Base-by-base conservation (phyloP, 1,140 invertebrate genomes). In the Neodiprion fabricii region DNA sequence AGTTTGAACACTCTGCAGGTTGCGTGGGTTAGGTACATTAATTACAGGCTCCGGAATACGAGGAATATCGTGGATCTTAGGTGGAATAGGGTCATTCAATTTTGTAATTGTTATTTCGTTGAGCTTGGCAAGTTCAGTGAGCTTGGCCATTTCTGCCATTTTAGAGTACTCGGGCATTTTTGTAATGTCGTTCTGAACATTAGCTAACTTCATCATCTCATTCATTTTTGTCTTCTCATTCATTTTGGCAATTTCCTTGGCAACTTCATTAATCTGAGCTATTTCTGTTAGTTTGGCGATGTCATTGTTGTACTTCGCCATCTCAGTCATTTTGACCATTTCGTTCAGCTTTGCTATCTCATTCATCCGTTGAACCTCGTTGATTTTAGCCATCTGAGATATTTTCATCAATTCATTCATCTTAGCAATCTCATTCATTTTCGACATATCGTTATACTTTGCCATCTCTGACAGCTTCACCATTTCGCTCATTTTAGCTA, bases 61-160 rank as follows among this genome's bases (percentile, higher is more conserved):
- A 17, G 77, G 79, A 12, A 85, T 80, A 75, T 88, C 87, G 28
- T 81, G 79, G 14, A 85, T 78, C 49, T 85, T 85, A 10, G 76
- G 78, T 50, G 79, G 82, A 9, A 82, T 79, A 48, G 87, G 87
- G 40, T 89, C 87, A 53, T 85, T 88, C 7, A 89, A 72, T 69
- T 89, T 89, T 0, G 87, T 89, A 70, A 89, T 89, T 4, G 87
- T 89, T 53, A 89, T 89, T 72, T 89, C 87, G 75, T 89, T 89
- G 11, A 89, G 78, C 70, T 89, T 89, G 1, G 87, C 87, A 49
- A 89, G 70, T 70, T 89, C 87, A 0, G 86, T 87, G 9, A 89
- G 48, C 73, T 89, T 89, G 0, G 86, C 87, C 85, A 89, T 89
- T 72, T 89, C 87, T 1, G 87, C 86, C 85, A 89, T 86, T 75